phyloP scores from a whole-genome alignment of 2,113 vertebrate species.

The Pao palembangensis region DNA sequence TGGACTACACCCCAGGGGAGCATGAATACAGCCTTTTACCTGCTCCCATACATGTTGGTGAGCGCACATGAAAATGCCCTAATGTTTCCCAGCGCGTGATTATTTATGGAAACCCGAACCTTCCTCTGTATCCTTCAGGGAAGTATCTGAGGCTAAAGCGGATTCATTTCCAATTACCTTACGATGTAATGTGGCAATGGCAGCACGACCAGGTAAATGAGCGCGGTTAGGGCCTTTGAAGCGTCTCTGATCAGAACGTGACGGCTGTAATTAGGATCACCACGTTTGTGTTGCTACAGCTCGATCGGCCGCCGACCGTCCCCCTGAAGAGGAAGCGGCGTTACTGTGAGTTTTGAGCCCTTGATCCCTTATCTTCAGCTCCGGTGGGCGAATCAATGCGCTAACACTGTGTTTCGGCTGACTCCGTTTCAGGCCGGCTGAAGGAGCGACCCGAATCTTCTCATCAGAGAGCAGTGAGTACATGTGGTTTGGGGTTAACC shows the following conservation, averaged over 20 bases:
- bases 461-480: conserved; percentile 44
- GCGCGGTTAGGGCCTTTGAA: no score
- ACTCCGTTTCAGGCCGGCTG: conserved; percentile 53
- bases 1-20: conserved; percentile 87
- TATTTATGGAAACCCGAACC: conserved; percentile 3
- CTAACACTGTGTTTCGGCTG: neutral
- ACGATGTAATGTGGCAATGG: conserved; percentile 96
- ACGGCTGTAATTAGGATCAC: conserved; percentile 5
- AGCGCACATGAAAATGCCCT: conserved; percentile 55
- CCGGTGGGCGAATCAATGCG: conserved; percentile 6
- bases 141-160: conserved; percentile 96
- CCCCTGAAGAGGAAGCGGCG: conserved; percentile 93
- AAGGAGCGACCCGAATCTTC: conserved; percentile 47
- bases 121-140: conserved; percentile 67
- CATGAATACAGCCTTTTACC: conserved; percentile 86
- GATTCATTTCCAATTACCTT: conserved; percentile 95
- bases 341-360: conserved; percentile 83
- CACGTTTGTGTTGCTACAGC: conserved; percentile 65
- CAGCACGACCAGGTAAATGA: conserved; percentile 89
- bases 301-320: conserved; percentile 89
- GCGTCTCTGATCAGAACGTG: neutral
- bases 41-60: conserved; percentile 93
- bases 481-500: conserved; percentile 1
- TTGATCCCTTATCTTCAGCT: conserved; percentile 1
- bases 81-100: neutral